phyloP scores from a whole-genome alignment of 2,888 invertebrate species.

The Rhingia campestris region DNA sequence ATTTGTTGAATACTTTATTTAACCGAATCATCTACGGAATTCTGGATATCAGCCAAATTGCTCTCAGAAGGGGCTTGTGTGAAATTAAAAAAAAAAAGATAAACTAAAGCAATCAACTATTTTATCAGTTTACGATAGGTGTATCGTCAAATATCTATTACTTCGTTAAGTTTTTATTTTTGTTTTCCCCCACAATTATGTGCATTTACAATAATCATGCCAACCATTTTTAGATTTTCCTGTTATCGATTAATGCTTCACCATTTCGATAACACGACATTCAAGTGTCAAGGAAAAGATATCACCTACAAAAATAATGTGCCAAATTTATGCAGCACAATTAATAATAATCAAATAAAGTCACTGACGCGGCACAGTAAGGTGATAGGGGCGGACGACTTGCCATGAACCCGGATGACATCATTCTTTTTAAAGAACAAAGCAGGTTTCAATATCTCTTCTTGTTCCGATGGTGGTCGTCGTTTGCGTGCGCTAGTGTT shows the following conservation, averaged over 20 bases:
- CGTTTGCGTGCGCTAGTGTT: slow-evolving; percentile 2
- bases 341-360: slow-evolving; percentile 59
- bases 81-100: slow-evolving; percentile 36
- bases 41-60: slow-evolving; percentile 71
- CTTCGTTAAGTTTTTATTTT: slow-evolving; percentile 21
- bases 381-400: slow-evolving; percentile 49
- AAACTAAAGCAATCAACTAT: slow-evolving; percentile 32
- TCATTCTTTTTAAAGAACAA: slow-evolving; percentile 72
- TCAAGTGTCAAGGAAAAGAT: slow-evolving; percentile 33
- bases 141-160: slow-evolving; percentile 8
- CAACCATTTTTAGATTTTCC: background rate
- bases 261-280: slow-evolving; percentile 27
- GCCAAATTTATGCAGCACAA: slow-evolving; percentile 63
- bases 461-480: slow-evolving; percentile 26
- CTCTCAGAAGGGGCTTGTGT: slow-evolving; percentile 53
- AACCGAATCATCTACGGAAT: slow-evolving; percentile 70
- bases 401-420: slow-evolving; percentile 73
- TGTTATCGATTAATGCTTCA: slow-evolving; percentile 25
- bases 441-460: slow-evolving; percentile 67
- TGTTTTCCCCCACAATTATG: background rate
- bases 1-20: slow-evolving; percentile 73
- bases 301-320: slow-evolving; percentile 48
- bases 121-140: slow-evolving; percentile 58
- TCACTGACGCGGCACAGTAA: slow-evolving; percentile 11
- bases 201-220: slow-evolving; percentile 2